Base-by-base conservation (phyloP, 2,797 vertebrate genomes). In the Acomys russatus region DNA sequence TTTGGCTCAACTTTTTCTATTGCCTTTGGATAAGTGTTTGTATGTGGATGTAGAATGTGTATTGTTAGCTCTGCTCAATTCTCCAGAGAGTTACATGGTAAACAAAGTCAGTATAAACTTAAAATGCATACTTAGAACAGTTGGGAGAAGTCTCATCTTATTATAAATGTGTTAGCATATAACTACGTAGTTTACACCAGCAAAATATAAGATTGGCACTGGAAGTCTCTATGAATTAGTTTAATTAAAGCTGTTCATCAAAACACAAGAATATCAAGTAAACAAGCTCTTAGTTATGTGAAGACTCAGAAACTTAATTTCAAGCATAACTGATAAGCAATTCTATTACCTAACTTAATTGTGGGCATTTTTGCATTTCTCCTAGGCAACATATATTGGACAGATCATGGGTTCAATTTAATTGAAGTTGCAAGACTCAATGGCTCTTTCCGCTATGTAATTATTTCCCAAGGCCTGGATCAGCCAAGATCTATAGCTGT, bases 321-420 rank as follows among this genome's bases (percentile, higher is more conserved):
- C n/a, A 89, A 4, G 9, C 6, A 33, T 83, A 91, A 70, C 0
- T 63, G 66, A 56, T 74, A 51, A 54, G 6, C n/a, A n/a, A 54
- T 86, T 96, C 96, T 85, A 49, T 89, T 38, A 6, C 17, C 92
- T 20, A 96, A 93, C 94, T 90, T 33, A 94, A 64, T 91, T 71
- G 64, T 83, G 88, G 87, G 25, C 68, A 88, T 30, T 9, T 92
- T 73, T 90, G 1, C 96, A 3, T 98, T 96, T 98, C 95, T 97
- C 33, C 76, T 96, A 99, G 99, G 99, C 95, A 99, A 99, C 98
- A 99, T 99, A 90, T 99, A 99, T 94, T 99, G 99, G 99, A 99
- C 99, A 10, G 99, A 99, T 97, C 99, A 99, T 56, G 99, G 99
- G 71, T 99, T 99, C 97, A 99, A 99, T 98, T 99, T 99, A 92